Conservation (phyloP, 2,113 vertebrate genomes). For the Solea senegalensis region DNA sequence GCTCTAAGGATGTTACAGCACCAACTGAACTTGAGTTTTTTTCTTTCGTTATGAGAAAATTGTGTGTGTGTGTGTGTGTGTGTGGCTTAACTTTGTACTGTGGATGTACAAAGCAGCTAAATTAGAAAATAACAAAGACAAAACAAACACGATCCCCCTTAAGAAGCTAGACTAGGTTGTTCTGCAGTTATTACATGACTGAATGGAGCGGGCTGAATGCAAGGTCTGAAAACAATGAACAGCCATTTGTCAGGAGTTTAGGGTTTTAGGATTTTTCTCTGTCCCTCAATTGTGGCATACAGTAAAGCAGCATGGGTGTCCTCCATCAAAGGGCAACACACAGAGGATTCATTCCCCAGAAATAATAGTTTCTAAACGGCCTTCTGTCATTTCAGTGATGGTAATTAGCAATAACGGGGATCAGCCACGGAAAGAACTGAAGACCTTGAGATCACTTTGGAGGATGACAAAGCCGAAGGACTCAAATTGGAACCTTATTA, state of each 20-base stretch:
- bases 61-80: constrained; percentile 39
- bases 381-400: constrained; percentile 65
- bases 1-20: constrained; percentile 29
- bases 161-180: constrained; percentile 22
- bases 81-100: constrained; percentile 37
- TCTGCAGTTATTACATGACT: constrained; percentile 34
- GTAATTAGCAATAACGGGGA: constrained; percentile 75
- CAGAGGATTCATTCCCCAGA: constrained; percentile 63
- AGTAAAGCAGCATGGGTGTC: constrained; percentile 51
- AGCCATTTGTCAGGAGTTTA: neutral
- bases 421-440: constrained; percentile 51
- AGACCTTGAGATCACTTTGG: constrained; percentile 78
- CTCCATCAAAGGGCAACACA: constrained; percentile 65
- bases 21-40: constrained; percentile 30
- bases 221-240: constrained; percentile 25
- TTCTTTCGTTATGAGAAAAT: constrained; percentile 20
- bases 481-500: constrained; percentile 78
- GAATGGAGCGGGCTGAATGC: constrained; percentile 20
- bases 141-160: constrained; percentile 23
- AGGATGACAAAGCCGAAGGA: constrained; percentile 63
- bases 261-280: constrained; percentile 16
- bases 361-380: constrained; percentile 66
- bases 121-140: constrained; percentile 28
- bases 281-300: constrained; percentile 42
- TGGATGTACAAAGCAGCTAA: constrained; percentile 19